Percentiles rank a stretch among this genome's conserved stretches.
Evolutionary conservation across 2,888 invertebrate genomes (phyloP).

Genomic region (Drosophila ochracea): DNA sequence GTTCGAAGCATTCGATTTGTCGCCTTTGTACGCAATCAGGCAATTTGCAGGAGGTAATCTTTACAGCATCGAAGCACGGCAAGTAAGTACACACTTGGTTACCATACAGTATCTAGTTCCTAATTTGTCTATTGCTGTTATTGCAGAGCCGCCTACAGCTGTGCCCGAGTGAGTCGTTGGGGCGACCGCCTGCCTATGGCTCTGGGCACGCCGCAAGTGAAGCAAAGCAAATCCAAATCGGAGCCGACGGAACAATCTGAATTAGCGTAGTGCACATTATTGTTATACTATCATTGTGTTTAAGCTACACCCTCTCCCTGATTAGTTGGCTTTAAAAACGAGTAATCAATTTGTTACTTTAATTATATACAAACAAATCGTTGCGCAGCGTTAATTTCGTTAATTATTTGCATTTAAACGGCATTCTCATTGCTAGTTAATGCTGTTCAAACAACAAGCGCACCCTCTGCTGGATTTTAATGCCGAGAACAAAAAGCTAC

Average conservation of each 20-base stretch:
- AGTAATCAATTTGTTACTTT: slow-evolving; percentile 57
- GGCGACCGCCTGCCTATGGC: slow-evolving; percentile 92
- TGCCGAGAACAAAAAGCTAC: slow-evolving; percentile 35
- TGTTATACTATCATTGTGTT: slow-evolving; percentile 23
- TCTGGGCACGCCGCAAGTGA: slow-evolving; percentile 73
- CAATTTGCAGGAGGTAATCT: slow-evolving; percentile 90
- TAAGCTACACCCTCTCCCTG: slow-evolving; percentile 7
- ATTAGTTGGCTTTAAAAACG: slow-evolving; percentile 56
- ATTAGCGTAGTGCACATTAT: slow-evolving; percentile 42
- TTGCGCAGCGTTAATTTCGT: slow-evolving; percentile 56
- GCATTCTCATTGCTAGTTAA: slow-evolving; percentile 57
- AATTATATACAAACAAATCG: slow-evolving; percentile 75
- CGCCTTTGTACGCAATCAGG: slow-evolving; percentile 91
- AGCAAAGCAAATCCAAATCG: slow-evolving; percentile 26
- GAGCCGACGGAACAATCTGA: slow-evolving; percentile 20
- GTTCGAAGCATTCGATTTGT: slow-evolving; percentile 91
- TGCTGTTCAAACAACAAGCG: slow-evolving; percentile 46
- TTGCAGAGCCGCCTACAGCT: slow-evolving; percentile 88
- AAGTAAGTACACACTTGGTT: slow-evolving; percentile 86
- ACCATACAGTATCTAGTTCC: neutral
- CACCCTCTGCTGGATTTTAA: slow-evolving; percentile 62
- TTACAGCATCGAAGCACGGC: slow-evolving; percentile 91
- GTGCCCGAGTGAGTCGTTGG: slow-evolving; percentile 91
- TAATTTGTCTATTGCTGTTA: neutral
- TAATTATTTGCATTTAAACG: slow-evolving; percentile 73